Evolutionary conservation across 2,797 vertebrate species (phyloP).

Genomic region (Clamator glandarius): DNA sequence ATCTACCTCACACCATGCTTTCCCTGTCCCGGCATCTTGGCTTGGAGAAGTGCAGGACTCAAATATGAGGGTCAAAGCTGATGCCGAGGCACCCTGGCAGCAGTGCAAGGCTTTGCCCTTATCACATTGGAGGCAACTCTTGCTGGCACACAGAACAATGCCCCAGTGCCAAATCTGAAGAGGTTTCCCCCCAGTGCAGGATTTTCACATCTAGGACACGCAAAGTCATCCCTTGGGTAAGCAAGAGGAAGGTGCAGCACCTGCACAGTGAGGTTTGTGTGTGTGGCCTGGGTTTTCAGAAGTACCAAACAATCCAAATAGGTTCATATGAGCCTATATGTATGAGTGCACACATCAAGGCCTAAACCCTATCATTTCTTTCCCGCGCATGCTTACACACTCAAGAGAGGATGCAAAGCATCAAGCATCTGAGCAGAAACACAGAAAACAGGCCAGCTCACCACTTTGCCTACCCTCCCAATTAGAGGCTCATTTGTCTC

Average conservation of each 20-base stretch:
- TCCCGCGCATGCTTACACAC: too few species aligned
- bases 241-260: background rate
- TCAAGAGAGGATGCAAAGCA: background rate
- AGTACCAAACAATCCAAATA: background rate
- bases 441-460: background rate
- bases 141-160: background rate
- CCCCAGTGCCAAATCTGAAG: background rate
- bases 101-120: background rate
- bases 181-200: background rate
- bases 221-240: background rate
- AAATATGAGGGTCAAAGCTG: background rate
- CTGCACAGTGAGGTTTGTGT: fast-evolving
- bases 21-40: background rate
- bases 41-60: background rate
- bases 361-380: background rate
- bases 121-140: background rate
- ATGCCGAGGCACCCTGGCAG: background rate
- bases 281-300: fast-evolving
- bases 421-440: background rate
- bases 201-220: background rate
- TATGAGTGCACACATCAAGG: background rate
- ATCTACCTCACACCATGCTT: background rate
- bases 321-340: background rate
- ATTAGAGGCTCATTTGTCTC: background rate
- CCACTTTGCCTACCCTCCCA: background rate